Evolutionary conservation across 1,140 invertebrate genomes (phyloP).

Genomic region (Drosophila navojoa): DNA sequence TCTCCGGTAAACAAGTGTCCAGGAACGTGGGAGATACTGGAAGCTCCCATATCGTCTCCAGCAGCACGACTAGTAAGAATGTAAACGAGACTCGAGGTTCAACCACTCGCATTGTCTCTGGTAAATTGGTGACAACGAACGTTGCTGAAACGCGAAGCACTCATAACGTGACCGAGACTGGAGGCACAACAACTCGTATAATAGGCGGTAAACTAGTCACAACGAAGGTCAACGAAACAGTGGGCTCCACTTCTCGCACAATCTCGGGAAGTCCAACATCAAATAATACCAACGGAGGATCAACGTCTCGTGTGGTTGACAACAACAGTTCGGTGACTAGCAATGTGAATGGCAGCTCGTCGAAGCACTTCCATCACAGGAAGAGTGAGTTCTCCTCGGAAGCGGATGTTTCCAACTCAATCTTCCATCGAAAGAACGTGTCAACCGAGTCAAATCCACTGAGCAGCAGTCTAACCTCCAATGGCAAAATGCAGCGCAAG

Average conservation of each 20-base stretch:
- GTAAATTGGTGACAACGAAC: neutral
- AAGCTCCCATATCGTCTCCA: conserved; percentile 2
- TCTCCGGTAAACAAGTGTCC: neutral
- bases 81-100: neutral
- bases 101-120: neutral
- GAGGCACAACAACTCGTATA: neutral
- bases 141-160: neutral
- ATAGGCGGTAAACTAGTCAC: neutral
- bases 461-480: conserved; percentile 88
- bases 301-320: conserved; percentile 18
- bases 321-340: conserved; percentile 30
- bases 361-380: conserved; percentile 85
- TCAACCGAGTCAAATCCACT: conserved; percentile 58
- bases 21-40: neutral
- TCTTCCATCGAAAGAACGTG: conserved; percentile 89
- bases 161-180: neutral
- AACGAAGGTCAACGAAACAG: neutral
- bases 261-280: neutral
- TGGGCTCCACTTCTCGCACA: neutral
- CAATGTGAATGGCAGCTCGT: conserved; percentile 29
- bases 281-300: conserved; percentile 17
- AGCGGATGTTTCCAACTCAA: conserved; percentile 89
- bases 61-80: conserved; percentile 4
- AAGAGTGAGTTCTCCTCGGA: conserved; percentile 90
- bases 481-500: conserved; percentile 90